Conservation (phyloP, 2,797 vertebrate genomes). For the Cottoperca gobio region DNA sequence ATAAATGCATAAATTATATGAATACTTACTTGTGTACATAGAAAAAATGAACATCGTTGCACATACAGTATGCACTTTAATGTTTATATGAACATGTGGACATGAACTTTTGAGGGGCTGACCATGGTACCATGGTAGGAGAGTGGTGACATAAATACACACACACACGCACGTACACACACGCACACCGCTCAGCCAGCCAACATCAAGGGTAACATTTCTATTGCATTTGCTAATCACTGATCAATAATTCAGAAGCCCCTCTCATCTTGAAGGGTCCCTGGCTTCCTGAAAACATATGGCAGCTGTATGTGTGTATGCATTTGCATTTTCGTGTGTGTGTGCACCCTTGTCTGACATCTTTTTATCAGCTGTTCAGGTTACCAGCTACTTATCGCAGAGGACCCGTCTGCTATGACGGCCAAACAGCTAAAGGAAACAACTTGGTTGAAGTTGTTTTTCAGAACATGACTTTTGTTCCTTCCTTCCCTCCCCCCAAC, state of each 20-base stretch:
- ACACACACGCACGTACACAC: constrained; percentile 15
- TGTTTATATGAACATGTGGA: constrained; percentile 22
- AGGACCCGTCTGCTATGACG: constrained; percentile 64
- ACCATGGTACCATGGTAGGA: constrained; percentile 28
- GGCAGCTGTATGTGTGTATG: constrained; percentile 76
- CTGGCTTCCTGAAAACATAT: constrained; percentile 93
- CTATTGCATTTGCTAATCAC: constrained; percentile 99
- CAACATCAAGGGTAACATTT: constrained; percentile 96
- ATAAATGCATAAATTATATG: constrained; percentile 57
- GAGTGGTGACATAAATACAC: background rate
- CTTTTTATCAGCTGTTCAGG: constrained; percentile 71
- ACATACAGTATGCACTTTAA: background rate
- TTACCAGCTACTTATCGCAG: constrained; percentile 87
- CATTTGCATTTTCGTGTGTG: constrained; percentile 21
- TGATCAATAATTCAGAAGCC: constrained; percentile 98
- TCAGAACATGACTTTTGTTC: constrained; percentile 81
- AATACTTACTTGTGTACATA: background rate
- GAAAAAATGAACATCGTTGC: too few species aligned
- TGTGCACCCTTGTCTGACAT: constrained; percentile 60
- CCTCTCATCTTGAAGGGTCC: constrained; percentile 92
- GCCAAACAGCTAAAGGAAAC: constrained; percentile 72
- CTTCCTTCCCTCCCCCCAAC: constrained; percentile 51
- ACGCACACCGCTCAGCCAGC: constrained; percentile 47
- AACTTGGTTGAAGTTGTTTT: constrained; percentile 84
- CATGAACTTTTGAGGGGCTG: constrained; percentile 4